Conservation (phyloP, 2,797 vertebrate species). For the Okamejei kenojei region DNA sequence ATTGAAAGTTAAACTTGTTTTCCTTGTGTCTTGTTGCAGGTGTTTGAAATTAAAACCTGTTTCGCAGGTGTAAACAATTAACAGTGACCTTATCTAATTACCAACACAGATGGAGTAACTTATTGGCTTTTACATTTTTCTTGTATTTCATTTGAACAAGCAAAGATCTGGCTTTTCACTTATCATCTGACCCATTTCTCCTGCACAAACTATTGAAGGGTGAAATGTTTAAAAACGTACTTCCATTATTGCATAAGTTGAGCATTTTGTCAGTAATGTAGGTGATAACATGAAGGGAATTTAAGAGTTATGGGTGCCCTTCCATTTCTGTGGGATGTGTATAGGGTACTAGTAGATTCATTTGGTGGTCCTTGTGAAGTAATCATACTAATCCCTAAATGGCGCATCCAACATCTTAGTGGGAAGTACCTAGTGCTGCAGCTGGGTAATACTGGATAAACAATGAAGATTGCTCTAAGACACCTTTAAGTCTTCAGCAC, state of each 20-base stretch:
- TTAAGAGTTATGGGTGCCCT: no score
- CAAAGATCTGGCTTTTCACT: neutral
- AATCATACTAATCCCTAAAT: no score
- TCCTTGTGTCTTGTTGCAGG: neutral
- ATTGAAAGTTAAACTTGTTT: neutral
- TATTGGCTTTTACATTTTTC: neutral
- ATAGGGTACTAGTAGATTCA: no score
- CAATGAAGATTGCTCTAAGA: no score
- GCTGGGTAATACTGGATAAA: neutral
- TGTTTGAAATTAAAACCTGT: constrained; percentile 5
- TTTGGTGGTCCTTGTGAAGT: no score
- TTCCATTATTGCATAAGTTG: neutral
- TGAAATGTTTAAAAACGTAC: neutral
- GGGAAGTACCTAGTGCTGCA: neutral
- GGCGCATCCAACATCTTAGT: neutral
- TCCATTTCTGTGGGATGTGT: no score
- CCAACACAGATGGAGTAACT: constrained; percentile 7
- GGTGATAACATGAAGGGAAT: no score
- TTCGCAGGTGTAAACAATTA: constrained; percentile 10
- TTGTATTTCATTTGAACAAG: neutral
- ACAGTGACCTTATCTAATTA: constrained; percentile 12
- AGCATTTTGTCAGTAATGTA: no score
- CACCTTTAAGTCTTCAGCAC: no score
- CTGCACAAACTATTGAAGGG: neutral
- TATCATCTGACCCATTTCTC: neutral